Conservation (phyloP, 2,888 invertebrate species). For the Therioaphis trifolii region DNA sequence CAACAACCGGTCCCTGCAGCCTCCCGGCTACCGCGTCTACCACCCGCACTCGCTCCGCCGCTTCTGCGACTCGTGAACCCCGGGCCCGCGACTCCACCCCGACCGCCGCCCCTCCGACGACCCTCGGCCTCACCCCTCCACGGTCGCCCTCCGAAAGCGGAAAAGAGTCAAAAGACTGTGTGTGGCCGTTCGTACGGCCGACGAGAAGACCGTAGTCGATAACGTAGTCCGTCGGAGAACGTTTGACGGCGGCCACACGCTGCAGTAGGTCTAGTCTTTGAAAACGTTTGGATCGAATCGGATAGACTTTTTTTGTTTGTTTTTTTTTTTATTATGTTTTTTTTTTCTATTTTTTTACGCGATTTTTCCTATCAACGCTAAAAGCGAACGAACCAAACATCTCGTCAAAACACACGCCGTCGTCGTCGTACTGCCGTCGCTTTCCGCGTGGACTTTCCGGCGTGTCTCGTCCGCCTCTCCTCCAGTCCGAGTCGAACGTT, state of each 20-base stretch:
- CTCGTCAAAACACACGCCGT: too few relatives aligned
- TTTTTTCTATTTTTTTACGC: too few relatives aligned
- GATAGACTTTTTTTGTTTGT: too few relatives aligned
- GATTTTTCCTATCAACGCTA: too few relatives aligned
- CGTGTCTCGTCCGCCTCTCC: too few relatives aligned
- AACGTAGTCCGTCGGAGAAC: background rate
- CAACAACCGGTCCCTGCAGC: constrained; percentile 32
- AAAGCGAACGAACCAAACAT: too few relatives aligned
- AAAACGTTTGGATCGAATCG: background rate
- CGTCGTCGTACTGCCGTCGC: too few relatives aligned
- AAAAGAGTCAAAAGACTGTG: constrained; percentile 1
- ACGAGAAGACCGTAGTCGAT: too few relatives aligned
- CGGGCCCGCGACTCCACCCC: background rate
- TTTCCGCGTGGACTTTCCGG: too few relatives aligned
- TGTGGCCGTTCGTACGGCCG: too few relatives aligned
- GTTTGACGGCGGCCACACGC: background rate
- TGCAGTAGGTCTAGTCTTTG: constrained; percentile 1
- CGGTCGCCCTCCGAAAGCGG: background rate
- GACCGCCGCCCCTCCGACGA: background rate
- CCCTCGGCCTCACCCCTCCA: background rate
- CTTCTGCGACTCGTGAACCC: constrained; percentile 40
- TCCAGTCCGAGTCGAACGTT: background rate
- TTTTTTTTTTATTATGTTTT: too few relatives aligned
- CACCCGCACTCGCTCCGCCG: constrained; percentile 56
- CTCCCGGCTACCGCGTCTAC: constrained; percentile 47